Conservation (phyloP, 2,113 vertebrate genomes). For the Stigmatopora nigra region DNA sequence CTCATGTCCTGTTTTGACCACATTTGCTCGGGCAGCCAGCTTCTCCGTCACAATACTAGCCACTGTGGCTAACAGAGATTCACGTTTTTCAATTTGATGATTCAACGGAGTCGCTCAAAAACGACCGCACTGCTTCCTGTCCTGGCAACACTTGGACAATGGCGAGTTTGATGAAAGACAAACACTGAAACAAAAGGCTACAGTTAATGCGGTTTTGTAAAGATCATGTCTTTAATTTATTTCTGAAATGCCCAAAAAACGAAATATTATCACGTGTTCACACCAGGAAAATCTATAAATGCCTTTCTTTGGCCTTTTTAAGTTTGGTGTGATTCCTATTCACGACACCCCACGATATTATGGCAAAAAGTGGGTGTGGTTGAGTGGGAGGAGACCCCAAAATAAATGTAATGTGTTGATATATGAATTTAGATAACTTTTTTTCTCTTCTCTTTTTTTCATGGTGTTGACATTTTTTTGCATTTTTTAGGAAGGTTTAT, state of each 20-base stretch:
- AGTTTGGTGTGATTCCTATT: no score
- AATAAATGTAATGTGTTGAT: no score
- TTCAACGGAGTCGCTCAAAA: conserved; percentile 1
- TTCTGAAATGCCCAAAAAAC: not conserved
- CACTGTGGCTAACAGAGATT: conserved; percentile 4
- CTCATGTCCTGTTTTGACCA: conserved; percentile 6
- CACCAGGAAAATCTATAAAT: no score
- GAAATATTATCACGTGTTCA: not conserved
- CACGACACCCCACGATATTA: no score
- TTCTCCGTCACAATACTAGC: not conserved
- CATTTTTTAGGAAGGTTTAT: no score
- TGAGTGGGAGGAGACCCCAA: no score
- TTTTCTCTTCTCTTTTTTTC: no score
- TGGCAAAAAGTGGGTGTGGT: no score
- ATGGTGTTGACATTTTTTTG: no score
- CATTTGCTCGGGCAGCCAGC: not conserved
- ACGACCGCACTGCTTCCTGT: conserved; percentile 5
- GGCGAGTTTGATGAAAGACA: conserved; percentile 5
- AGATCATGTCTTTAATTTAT: not conserved
- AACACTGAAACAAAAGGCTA: conserved; percentile 1
- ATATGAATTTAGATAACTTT: no score
- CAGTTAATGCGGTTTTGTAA: not conserved
- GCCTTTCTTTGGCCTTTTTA: no score
- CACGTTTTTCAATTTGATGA: conserved; percentile 2
- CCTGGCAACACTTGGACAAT: conserved; percentile 4